Evolutionary conservation across 2,888 invertebrate species (phyloP), one percentile per base, ranked within the genome.

Genomic region (Zygogramma bicolorata): DNA sequence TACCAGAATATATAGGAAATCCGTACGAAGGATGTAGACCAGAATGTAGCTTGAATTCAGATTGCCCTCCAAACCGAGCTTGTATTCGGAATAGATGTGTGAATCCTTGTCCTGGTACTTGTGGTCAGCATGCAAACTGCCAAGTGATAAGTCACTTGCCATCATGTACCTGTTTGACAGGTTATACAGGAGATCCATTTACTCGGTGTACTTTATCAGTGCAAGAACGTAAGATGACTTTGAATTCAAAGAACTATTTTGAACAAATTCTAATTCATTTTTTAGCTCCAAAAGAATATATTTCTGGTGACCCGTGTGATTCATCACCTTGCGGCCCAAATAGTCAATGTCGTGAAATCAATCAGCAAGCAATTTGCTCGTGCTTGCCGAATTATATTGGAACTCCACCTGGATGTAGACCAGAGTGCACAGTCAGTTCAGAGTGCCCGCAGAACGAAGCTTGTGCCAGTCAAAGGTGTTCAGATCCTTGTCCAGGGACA

Each of bases 401-500:
- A 22, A 86, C 86, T 71, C 93, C 94, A 49, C 93, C 92, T 71
- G 92, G 92, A 49, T 95, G 95, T 84, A 90, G 94, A 78, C 95
- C 95, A 0, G 95, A 95, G 86, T 96, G 96, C 86, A 91, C 94
- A 0, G 86, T 94, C 1, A 95, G 93, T 84, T 90, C 92, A 0
- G 95, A 96, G 82, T 97, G 96, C 86, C 88, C 93, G 0, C 88
- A 91, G 62, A 92, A 94, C 82, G 92, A 91, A 83, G 93, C 95
- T 18, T 97, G 97, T 83, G 88, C 93, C 38, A 90, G 92, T 73
- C 93, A 93, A 71, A 95, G 95, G 87, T 97, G 97, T 83, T 87
- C 90, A n/a, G 92, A 96, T 87, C 96, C 96, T 4, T 96, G 96
- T 81, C 91, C 91, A n/a, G 93, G 93, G 75, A 93, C 93, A 80